phyloP scores from a whole-genome alignment of 2,797 vertebrate species.

The Leptodactylus fallax region DNA sequence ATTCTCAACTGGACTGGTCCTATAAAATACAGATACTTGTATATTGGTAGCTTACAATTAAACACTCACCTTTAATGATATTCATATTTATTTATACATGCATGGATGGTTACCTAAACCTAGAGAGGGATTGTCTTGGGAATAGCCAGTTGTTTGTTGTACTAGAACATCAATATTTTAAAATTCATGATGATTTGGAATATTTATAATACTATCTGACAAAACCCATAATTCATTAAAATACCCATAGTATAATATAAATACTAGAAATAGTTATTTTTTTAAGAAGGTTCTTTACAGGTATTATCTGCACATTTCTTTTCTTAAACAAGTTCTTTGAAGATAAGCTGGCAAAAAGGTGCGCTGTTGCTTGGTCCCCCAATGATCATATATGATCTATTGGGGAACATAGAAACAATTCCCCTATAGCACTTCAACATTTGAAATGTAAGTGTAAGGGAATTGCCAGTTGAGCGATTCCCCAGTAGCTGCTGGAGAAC shows the following conservation, averaged over 20 bases:
- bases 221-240: neutral
- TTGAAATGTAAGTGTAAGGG: too few species aligned
- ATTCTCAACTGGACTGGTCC: neutral
- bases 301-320: too few species aligned
- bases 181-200: constrained; percentile 16
- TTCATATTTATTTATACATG: constrained; percentile 43
- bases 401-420: too few species aligned
- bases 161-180: neutral
- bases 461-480: too few species aligned
- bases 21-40: neutral
- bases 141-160: constrained; percentile 26
- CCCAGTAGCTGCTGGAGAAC: too few species aligned
- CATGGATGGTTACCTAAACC: neutral
- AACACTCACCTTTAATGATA: constrained; percentile 6
- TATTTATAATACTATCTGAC: neutral
- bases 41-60: neutral
- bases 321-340: too few species aligned
- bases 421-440: too few species aligned
- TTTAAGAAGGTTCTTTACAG: neutral
- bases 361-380: too few species aligned
- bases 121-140: constrained; percentile 20
- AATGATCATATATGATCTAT: too few species aligned
- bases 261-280: neutral
- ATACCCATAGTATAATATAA: neutral
- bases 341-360: too few species aligned